phyloP scores from a whole-genome alignment of 2,888 invertebrate genomes.

The Scaptomyza flava region DNA sequence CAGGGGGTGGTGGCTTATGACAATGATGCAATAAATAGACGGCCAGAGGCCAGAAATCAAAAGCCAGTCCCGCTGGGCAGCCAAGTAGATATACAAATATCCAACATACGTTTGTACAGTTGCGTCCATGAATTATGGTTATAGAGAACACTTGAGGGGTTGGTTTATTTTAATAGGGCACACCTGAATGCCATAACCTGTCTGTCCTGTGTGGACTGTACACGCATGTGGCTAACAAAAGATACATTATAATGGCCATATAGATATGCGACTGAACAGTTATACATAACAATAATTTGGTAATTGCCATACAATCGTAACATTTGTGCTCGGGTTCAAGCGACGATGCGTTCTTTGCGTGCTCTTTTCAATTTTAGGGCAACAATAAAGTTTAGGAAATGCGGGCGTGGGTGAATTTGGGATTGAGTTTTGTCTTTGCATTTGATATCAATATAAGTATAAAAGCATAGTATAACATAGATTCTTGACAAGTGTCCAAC shows the following conservation, averaged over 20 bases:
- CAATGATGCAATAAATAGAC: constrained; percentile 61
- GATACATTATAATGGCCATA: constrained; percentile 70
- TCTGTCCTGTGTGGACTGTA: constrained; percentile 42
- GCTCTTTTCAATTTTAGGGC: constrained; percentile 70
- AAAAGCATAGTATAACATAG: background rate
- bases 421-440: constrained; percentile 2
- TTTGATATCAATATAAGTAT: constrained; percentile 34
- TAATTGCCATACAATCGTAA: constrained; percentile 77
- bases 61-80: constrained; percentile 65
- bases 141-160: constrained; percentile 33
- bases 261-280: constrained; percentile 61
- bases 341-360: constrained; percentile 62
- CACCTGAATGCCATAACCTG: constrained; percentile 77
- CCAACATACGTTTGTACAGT: constrained; percentile 58
- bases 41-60: constrained; percentile 66
- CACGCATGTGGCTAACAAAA: constrained; percentile 66
- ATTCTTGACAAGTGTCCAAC: constrained; percentile 64
- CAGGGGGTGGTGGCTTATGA: constrained; percentile 70
- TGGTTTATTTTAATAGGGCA: constrained; percentile 43
- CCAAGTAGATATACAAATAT: background rate
- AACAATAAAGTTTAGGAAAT: constrained; percentile 24
- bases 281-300: constrained; percentile 79
- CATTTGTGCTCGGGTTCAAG: constrained; percentile 56
- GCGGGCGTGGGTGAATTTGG: constrained; percentile 48
- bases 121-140: constrained; percentile 65